Conservation (phyloP, 2,888 invertebrate species). For the Limenitis arthemis region DNA sequence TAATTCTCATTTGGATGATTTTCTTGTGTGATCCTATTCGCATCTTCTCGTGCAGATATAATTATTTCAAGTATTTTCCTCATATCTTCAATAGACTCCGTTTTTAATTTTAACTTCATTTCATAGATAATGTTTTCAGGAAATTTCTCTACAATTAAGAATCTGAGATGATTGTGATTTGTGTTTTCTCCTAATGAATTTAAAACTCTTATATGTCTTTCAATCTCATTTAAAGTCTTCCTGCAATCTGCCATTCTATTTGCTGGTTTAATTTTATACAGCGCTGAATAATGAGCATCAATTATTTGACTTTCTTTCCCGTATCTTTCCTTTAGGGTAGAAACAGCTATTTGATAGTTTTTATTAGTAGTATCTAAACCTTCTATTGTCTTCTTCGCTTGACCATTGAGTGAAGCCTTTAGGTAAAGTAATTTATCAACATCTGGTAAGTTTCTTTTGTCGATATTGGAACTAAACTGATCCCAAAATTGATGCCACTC, state of each 20-base stretch:
- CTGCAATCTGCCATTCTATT: slow-evolving; percentile 10
- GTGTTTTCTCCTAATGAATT: slow-evolving; percentile 26
- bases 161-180: slow-evolving; percentile 19
- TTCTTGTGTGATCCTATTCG: slow-evolving; percentile 3
- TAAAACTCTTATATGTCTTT: slow-evolving; percentile 25
- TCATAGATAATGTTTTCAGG: slow-evolving; percentile 20
- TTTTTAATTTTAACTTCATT: slow-evolving; percentile 13
- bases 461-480: slow-evolving; percentile 23
- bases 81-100: slow-evolving; percentile 11
- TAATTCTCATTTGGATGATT: background rate
- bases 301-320: slow-evolving; percentile 12
- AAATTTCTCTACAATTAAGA: slow-evolving; percentile 18
- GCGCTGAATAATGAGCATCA: slow-evolving; percentile 24
- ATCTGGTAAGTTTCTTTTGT: slow-evolving; percentile 17
- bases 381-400: slow-evolving; percentile 18
- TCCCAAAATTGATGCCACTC: slow-evolving; percentile 28
- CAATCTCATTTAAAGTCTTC: slow-evolving; percentile 14
- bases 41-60: slow-evolving; percentile 15
- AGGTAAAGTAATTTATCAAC: slow-evolving; percentile 28
- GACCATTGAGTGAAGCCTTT: slow-evolving; percentile 19
- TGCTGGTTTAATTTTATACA: slow-evolving; percentile 16
- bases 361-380: slow-evolving; percentile 23
- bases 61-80: slow-evolving; percentile 13
- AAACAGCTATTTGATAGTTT: slow-evolving; percentile 21
- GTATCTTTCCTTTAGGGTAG: slow-evolving; percentile 18